Percentiles rank a stretch among this genome's conserved stretches.
These are phyloP conservation scores for Pristiophorus japonicus DNA, from an alignment of 2,113 vertebrate species.

Conservation along the genomic window DNA sequence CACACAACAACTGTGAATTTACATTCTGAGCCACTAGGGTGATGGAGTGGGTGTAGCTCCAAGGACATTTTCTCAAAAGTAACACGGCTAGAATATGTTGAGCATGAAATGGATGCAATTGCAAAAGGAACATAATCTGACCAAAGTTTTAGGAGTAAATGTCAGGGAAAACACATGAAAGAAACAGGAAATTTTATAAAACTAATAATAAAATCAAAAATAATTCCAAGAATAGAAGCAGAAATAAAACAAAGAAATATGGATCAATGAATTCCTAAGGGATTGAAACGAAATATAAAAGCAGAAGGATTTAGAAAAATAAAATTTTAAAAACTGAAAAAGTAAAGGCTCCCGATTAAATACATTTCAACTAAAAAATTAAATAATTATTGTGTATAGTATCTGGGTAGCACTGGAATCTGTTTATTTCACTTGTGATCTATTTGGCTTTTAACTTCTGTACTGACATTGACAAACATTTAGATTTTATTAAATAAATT, in stretches of 20 bases:
- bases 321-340: neutral
- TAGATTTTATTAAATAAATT: neutral
- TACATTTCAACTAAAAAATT: neutral
- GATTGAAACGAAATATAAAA: neutral
- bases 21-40: too few relatives aligned
- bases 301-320: neutral
- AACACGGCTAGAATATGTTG: too few relatives aligned
- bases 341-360: neutral
- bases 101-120: too few relatives aligned
- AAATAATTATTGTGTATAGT: neutral
- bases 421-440: neutral
- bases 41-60: too few relatives aligned
- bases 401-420: neutral
- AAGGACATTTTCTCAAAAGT: too few relatives aligned
- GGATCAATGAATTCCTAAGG: neutral
- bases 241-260: neutral
- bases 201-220: neutral
- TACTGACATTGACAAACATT: neutral
- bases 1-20: too few relatives aligned
- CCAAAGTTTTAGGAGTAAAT: too few relatives aligned
- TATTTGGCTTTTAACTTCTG: neutral
- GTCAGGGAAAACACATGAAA: too few relatives aligned
- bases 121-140: too few relatives aligned
- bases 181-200: too few relatives aligned
- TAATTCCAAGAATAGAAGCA: too few relatives aligned